Base-by-base conservation (phyloP, 2,888 invertebrate species). In the Dioctria linearis region DNA sequence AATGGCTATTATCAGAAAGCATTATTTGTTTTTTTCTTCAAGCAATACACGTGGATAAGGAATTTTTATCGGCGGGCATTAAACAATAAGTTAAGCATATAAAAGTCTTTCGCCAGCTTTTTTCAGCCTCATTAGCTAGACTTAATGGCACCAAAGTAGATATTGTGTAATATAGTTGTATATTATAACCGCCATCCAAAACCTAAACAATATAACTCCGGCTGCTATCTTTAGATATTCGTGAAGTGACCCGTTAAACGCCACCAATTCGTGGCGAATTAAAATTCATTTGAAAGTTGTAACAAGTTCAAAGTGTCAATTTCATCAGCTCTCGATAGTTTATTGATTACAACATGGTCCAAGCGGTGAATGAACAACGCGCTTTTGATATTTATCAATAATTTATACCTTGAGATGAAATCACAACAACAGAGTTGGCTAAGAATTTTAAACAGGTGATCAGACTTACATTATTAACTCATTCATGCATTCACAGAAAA, bases 271-370 rank as follows among this genome's bases (percentile, higher is more conserved):
- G 69, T 49, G 51, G 43, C 51, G 49, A n/a, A 37, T 69, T 54
- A 69, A 69, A 67, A 69, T 51, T 69, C 49, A 51, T 69, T 51
- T 9, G 25, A 67, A 9, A 37, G 67, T 69, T 69, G 51, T 49
- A 39, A 69, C 69, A 69, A 69, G 69, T 69, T 69, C 69, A 69
- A 69, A 69, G 69, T 69, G 69, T 69, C 49, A 69, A 69, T 69
- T 69, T 69, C 51, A 51, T 51, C 54, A 69, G 49, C 37, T 69
- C 46, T 69, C 40, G 25, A n/a, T 54, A 67, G 65, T 37, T n/a
- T 42, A 51, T 54, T 39, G 69, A 54, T 69, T 69, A 9, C 51
- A 25, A 69, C 37, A 69, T n/a, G 25, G n/a, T n/a, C 9, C 39
- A 69, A n/a, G 37, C 69, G 37, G 51, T 69, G 69, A 69, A 69